phyloP scores from a whole-genome alignment of 2,888 invertebrate genomes.

The Chloroclysta siterata region DNA sequence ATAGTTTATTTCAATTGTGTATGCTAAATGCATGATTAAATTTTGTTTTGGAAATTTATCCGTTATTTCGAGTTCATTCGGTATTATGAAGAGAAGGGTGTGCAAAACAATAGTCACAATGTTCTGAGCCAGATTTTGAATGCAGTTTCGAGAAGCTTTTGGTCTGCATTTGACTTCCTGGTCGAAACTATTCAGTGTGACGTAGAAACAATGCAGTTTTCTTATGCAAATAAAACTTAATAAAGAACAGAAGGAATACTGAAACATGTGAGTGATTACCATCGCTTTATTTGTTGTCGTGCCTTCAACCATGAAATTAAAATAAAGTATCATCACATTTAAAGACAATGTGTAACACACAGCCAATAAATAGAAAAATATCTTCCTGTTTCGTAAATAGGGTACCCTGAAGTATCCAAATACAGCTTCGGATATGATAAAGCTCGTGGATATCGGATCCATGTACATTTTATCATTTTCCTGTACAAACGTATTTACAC shows the following conservation, averaged over 20 bases:
- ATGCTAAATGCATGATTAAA: constrained; percentile 46
- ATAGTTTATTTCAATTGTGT: constrained; percentile 56
- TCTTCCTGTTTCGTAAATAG: constrained; percentile 44
- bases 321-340: constrained; percentile 22
- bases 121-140: constrained; percentile 49
- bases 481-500: constrained; percentile 57
- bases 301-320: background rate
- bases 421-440: constrained; percentile 48
- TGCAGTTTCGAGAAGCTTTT: constrained; percentile 47
- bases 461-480: constrained; percentile 46
- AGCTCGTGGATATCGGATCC: constrained; percentile 57
- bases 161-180: constrained; percentile 55
- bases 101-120: constrained; percentile 42
- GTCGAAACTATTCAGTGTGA: constrained; percentile 58
- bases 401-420: constrained; percentile 56
- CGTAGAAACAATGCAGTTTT: constrained; percentile 52
- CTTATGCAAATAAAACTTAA: constrained; percentile 51
- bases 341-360: constrained; percentile 41
- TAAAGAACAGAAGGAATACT: constrained; percentile 45
- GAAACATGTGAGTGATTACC: constrained; percentile 24
- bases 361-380: constrained; percentile 40
- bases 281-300: background rate
- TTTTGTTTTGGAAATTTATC: background rate
- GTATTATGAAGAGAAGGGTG: constrained; percentile 35
- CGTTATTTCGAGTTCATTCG: constrained; percentile 26